Base-by-base conservation (phyloP, 2,113 vertebrate genomes). In the Microtus pennsylvanicus region DNA sequence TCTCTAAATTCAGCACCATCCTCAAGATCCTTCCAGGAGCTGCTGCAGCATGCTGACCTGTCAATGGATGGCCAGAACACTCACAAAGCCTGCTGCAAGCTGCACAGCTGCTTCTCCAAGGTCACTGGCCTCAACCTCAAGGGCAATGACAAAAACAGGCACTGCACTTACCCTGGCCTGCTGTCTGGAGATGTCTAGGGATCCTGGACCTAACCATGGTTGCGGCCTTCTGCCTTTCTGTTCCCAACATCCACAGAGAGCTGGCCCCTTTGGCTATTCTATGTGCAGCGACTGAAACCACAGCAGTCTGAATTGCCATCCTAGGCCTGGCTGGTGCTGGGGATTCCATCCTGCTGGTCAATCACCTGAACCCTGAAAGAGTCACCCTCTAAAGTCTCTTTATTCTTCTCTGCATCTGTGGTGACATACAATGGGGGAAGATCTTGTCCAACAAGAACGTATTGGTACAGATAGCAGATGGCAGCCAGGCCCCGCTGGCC, bases 371-470 rank as follows among this genome's bases (percentile, higher is more conserved):
- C 97, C 98, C 99, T 0, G 99, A 99, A 99, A 99, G 99, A 99
- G 99, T 99, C 99, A 99, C 99, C 99, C 99, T 99, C 99, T 99
- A 99, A 99, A 99, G 99, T 99, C 99, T 99, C 99, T 99, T 99
- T 99, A 99, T 99, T 99, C 99, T 99, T 99, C 99, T 99, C 99
- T 99, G 99, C 78, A 98, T 99, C 72, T 99, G 99, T 80, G 99
- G 98, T 19, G 99, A 99, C 65, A 98, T 99, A 96, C 98, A 99
- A 58, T 98, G 99, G 86, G 99, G 99, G 97, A 99, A 99, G 98
- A 99, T 99, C 87, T 98, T 99, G 92, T 99, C 99, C 98, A 99
- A 99, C 99, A 52, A 52, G 14, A 52, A 52, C 14, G 14, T 99
- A 63, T 98, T 99, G 97, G 98, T 99, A 75, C 99, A 99, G 98